These are phyloP conservation scores for Pemphredon lugubris DNA, from an alignment of 2,888 invertebrate genomes.

Conservation along the genomic window DNA sequence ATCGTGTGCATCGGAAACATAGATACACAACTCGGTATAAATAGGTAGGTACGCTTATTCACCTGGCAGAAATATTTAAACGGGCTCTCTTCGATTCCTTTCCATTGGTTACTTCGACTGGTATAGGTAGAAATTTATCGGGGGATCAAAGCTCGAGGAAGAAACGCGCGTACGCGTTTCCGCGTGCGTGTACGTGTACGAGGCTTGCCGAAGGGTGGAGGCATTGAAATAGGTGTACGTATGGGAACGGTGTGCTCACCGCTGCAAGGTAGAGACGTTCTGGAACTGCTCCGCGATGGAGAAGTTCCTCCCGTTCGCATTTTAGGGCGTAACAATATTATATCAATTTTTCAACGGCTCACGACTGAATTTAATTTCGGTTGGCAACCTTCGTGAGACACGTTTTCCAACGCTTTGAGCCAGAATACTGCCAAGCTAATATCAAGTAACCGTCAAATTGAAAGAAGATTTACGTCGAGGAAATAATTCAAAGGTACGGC, in stretches of 20 bases:
- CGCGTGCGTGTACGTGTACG: slow-evolving; percentile 3
- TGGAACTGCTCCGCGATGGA: slow-evolving; percentile 22
- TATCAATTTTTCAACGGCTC: slow-evolving; percentile 3
- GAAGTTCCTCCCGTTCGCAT: slow-evolving; percentile 22
- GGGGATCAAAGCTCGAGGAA: slow-evolving; percentile 42
- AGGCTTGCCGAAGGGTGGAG: slow-evolving; percentile 1
- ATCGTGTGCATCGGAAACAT: not conserved
- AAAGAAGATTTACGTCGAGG: too few relatives aligned
- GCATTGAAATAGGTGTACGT: slow-evolving; percentile 49
- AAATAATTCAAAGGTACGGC: too few relatives aligned
- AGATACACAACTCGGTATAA: slow-evolving; percentile 39
- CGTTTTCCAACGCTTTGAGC: too few relatives aligned
- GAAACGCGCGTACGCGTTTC: slow-evolving; percentile 9
- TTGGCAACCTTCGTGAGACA: too few relatives aligned
- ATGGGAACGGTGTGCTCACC: slow-evolving; percentile 17
- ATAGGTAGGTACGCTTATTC: slow-evolving; percentile 34
- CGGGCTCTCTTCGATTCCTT: slow-evolving; percentile 36
- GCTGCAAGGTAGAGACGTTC: slow-evolving; percentile 22
- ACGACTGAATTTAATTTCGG: not conserved
- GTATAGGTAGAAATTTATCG: slow-evolving; percentile 50
- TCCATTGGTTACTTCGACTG: slow-evolving; percentile 49
- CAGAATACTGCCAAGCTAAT: too few relatives aligned
- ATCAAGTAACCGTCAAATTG: too few relatives aligned
- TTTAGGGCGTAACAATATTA: slow-evolving; percentile 9
- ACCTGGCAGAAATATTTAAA: slow-evolving; percentile 44